phyloP scores from a whole-genome alignment of 2,113 vertebrate species.

The Eulacestoma nigropectus region DNA sequence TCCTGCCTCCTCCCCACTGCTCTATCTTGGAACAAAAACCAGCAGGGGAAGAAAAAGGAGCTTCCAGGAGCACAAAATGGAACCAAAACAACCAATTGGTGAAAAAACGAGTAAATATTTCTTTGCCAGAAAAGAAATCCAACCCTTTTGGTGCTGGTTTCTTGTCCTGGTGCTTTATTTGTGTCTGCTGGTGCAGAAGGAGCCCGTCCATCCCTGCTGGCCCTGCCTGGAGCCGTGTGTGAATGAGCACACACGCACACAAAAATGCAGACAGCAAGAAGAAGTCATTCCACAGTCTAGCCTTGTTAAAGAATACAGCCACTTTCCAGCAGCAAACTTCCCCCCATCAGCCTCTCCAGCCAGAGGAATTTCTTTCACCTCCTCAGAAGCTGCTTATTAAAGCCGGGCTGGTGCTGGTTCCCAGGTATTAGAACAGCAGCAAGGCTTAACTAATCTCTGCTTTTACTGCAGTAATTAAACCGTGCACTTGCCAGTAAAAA shows the following conservation, averaged over 20 bases:
- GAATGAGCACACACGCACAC: slow-evolving; percentile 42
- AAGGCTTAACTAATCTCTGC: slow-evolving; percentile 66
- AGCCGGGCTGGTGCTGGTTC: slow-evolving; percentile 54
- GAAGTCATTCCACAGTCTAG: slow-evolving; percentile 69
- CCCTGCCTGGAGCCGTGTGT: not conserved
- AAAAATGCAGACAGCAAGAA: slow-evolving; percentile 69
- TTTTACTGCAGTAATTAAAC: slow-evolving; percentile 73
- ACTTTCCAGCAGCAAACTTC: slow-evolving; percentile 56
- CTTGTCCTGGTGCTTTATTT: not conserved
- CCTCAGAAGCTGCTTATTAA: slow-evolving; percentile 53
- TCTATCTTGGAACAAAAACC: not conserved
- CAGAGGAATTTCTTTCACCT: slow-evolving; percentile 65
- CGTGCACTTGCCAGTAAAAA: slow-evolving; percentile 72
- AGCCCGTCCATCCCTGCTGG: not conserved
- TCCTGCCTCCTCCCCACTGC: not conserved
- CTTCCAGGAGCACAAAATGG: not conserved
- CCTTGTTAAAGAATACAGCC: slow-evolving; percentile 68
- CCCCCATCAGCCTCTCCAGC: slow-evolving; percentile 26
- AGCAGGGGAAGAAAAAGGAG: not conserved
- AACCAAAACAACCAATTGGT: not conserved
- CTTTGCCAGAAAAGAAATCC: not conserved
- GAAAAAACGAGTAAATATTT: not conserved
- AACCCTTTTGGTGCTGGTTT: not conserved
- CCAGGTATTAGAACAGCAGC: slow-evolving; percentile 65
- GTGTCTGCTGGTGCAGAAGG: not conserved